Base-by-base conservation (phyloP, 1,140 invertebrate species). In the Helicoverpa zea region DNA sequence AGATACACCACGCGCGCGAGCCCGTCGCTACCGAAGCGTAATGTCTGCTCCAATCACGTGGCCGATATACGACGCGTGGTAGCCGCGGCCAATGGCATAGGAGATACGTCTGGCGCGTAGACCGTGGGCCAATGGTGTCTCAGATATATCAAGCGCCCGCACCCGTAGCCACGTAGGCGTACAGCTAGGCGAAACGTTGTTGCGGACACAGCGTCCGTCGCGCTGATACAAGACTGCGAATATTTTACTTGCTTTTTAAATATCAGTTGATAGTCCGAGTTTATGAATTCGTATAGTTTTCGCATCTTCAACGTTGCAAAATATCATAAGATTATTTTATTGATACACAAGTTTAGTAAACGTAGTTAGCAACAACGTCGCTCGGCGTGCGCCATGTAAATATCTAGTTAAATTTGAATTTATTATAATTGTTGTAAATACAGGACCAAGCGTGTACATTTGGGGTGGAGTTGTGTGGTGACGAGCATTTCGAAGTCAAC, bases 1-100 rank as follows among this genome's bases (percentile, higher is more conserved):
- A 97, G 90, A 98, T 98, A 85, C 98, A 98, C 94, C 97, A 98
- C 94, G 97, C 98, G 51, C 95, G 98, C 52, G 98, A 98, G 91
- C 97, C 97, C 18, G 96, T 98, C 77, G 98, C 97, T 83, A 97
- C 97, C 9, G 98, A 98, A 92, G 97, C 97, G 90, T 98, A 96
- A 96, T 56, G 29, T 58, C 18, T 54, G 70, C 35, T 1, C 16
- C 5, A 2, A 35, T 35, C 35, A 43, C 5, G 35, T 9, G 5
- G 35, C 35, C 35, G 35, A 43, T 43, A 43, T 43, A 43, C 1
- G 5, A 43, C 12, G 64, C 58, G 51, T 49, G 29, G 54, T n/a
- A 18, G 58, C 49, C n/a, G 14, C 52, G n/a, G 29, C 35, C 35
- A 43, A 43, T 43, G 35, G 5, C 35, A 9, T 43, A 5, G 35